Evolutionary conservation across 64 coral and sea anemone genomes (phyloP).

Genomic region (Montipora foliosa): DNA sequence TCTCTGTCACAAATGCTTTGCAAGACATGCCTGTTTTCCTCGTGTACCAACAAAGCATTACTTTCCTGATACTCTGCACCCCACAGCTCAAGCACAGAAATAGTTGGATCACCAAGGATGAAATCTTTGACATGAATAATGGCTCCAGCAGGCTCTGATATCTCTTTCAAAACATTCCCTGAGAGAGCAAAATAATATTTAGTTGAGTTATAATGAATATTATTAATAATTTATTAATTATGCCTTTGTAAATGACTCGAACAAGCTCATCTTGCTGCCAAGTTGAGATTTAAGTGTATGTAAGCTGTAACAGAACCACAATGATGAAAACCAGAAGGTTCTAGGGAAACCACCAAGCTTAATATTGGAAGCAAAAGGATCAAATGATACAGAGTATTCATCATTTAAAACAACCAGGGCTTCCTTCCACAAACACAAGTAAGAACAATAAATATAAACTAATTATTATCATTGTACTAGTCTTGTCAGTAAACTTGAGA

Average conservation of each 20-base stretch:
- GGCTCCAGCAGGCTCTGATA: conserved; percentile 93
- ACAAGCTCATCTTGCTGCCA: neutral
- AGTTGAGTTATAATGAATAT: no score
- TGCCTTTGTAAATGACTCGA: no score
- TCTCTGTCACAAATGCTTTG: conserved; percentile 85
- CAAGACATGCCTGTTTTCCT: conserved; percentile 59
- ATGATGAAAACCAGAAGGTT: no score
- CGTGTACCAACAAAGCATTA: conserved; percentile 86
- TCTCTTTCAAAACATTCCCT: conserved; percentile 99
- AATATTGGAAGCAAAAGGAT: no score
- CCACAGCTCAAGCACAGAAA: conserved; percentile 95
- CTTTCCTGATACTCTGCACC: conserved; percentile 99
- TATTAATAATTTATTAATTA: no score
- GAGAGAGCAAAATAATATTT: neutral
- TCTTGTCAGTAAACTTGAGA: no score
- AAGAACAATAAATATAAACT: no score
- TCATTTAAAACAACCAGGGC: neutral
- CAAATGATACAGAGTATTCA: no score
- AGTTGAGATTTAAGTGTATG: no score
- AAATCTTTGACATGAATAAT: conserved; percentile 83
- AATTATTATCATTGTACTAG: no score
- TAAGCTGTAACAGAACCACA: no score
- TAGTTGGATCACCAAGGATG: conserved; percentile 90
- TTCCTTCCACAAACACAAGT: neutral
- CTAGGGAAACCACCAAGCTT: no score